phyloP scores from a whole-genome alignment of 2,888 invertebrate genomes.

The Chrysina gloriosa region DNA sequence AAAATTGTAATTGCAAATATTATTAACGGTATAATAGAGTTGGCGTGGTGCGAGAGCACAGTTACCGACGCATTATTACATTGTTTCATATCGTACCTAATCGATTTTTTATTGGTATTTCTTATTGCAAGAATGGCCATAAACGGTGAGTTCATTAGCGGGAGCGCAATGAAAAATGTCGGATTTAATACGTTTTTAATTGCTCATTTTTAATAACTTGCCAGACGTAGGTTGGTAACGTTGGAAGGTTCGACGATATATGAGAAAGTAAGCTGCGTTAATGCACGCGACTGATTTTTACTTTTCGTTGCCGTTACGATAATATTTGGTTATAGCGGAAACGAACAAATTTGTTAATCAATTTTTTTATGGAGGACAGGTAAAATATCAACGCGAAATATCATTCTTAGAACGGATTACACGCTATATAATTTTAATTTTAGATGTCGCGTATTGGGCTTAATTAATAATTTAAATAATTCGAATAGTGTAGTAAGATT shows the following conservation, averaged over 20 bases:
- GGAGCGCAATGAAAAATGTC: constrained; percentile 1
- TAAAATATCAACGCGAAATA: background rate
- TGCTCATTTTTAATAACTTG: background rate
- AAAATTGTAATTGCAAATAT: constrained; percentile 41
- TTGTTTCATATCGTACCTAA: constrained; percentile 22
- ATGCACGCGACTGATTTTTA: too few relatives aligned
- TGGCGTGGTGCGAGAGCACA: constrained; percentile 18
- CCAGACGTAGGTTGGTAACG: background rate
- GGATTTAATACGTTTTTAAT: constrained; percentile 1
- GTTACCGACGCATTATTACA: constrained; percentile 6
- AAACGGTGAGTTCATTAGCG: constrained; percentile 2
- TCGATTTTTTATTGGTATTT: constrained; percentile 18
- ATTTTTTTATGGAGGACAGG: background rate
- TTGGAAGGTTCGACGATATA: background rate
- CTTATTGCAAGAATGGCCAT: background rate
- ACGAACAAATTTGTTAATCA: background rate
- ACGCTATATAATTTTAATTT: constrained; percentile 2
- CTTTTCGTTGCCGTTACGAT: too few relatives aligned
- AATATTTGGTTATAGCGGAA: too few relatives aligned
- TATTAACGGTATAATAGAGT: constrained; percentile 32
- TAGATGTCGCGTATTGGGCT: background rate
- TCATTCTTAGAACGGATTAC: background rate
- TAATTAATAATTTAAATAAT: constrained; percentile 29
- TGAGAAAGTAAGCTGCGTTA: too few relatives aligned
- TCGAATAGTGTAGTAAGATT: constrained; percentile 18